Evolutionary conservation across 2,888 invertebrate genomes (phyloP).

Genomic region (Heliconius ismenius): DNA sequence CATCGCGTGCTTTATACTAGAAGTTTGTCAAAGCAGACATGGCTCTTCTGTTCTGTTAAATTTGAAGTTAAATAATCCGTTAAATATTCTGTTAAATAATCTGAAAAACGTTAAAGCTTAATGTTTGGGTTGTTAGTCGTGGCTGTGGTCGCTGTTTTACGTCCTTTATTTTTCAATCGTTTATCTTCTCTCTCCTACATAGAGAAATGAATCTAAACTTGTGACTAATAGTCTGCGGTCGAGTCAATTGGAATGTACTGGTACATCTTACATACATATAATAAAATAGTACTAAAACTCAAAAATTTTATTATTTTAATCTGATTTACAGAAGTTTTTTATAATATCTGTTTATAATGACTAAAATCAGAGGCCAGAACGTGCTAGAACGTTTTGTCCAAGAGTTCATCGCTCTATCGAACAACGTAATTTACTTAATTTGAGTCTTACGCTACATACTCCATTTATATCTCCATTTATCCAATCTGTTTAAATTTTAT

Average conservation of each 20-base stretch:
- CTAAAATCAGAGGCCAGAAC: constrained; percentile 40
- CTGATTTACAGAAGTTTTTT: constrained; percentile 26
- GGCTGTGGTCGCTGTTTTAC: constrained; percentile 27
- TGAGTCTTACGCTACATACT: constrained; percentile 23
- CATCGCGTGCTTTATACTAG: background rate
- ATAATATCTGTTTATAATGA: constrained; percentile 24
- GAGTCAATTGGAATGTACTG: constrained; percentile 61
- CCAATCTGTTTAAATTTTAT: constrained; percentile 37
- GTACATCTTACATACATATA: constrained; percentile 51
- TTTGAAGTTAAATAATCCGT: background rate
- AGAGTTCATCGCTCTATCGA: constrained; percentile 41
- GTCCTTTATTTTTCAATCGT: constrained; percentile 33
- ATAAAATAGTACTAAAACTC: constrained; percentile 33
- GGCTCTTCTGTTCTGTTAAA: background rate
- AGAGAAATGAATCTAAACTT: constrained; percentile 50
- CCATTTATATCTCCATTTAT: constrained; percentile 38
- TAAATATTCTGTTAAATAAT: background rate
- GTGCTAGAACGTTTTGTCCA: constrained; percentile 35
- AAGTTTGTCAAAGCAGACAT: constrained; percentile 8
- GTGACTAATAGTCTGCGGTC: constrained; percentile 61
- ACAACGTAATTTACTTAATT: constrained; percentile 34
- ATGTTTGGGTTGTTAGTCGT: background rate
- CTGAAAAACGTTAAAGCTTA: background rate
- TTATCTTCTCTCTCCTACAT: constrained; percentile 33
- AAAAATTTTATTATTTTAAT: constrained; percentile 29